Conservation (phyloP, 2,888 invertebrate genomes). For the Apodemia hepburni region DNA sequence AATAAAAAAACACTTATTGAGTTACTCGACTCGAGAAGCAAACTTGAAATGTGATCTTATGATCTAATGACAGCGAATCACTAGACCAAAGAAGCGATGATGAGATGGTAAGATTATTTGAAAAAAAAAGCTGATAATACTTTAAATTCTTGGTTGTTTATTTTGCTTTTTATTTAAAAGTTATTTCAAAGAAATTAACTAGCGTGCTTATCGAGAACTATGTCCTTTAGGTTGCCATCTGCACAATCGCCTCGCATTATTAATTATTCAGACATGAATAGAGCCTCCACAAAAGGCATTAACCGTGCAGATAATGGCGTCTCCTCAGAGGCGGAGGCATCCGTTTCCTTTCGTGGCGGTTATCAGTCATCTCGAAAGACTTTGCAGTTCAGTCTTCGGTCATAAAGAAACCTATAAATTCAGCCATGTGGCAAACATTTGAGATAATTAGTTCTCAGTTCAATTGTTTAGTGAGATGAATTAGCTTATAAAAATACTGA, state of each 20-base stretch:
- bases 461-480: constrained; percentile 3
- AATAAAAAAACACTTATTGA: too few species aligned
- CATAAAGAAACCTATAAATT: constrained; percentile 14
- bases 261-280: constrained; percentile 64
- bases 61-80: too few species aligned
- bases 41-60: too few species aligned
- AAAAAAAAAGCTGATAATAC: too few species aligned
- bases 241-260: constrained; percentile 51
- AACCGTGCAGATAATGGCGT: constrained; percentile 58
- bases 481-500: too few species aligned
- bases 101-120: too few species aligned
- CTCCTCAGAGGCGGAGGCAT: constrained; percentile 39
- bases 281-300: constrained; percentile 56
- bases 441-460: constrained; percentile 7
- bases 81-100: too few species aligned
- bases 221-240: constrained; percentile 36
- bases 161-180: background rate
- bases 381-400: constrained; percentile 19
- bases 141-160: background rate
- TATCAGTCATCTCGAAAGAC: constrained; percentile 42
- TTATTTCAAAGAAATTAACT: background rate
- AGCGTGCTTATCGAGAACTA: constrained; percentile 11
- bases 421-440: constrained; percentile 8
- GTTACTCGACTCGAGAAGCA: too few species aligned
- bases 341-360: constrained; percentile 37